These are phyloP conservation scores for Spilogale gracilis DNA, from an alignment of 2,113 vertebrate genomes.

Conservation along the genomic window DNA sequence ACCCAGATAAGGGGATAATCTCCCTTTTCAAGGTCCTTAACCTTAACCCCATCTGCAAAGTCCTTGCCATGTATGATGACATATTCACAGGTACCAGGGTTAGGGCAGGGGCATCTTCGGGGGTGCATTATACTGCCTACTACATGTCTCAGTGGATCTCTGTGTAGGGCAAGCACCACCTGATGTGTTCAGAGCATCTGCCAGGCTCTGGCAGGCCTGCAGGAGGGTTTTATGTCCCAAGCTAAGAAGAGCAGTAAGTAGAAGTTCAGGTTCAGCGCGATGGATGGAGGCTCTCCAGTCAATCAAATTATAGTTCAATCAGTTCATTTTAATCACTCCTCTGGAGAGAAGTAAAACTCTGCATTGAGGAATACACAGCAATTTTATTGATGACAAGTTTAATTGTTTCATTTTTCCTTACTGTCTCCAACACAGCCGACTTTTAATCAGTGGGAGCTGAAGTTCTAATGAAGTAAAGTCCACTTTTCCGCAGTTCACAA, in stretches of 20 bases:
- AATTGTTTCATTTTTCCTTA: slow-evolving; percentile 93
- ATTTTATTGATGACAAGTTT: slow-evolving; percentile 92
- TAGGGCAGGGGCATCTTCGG: not conserved
- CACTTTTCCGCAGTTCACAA: slow-evolving; percentile 90
- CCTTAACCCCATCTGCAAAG: not conserved
- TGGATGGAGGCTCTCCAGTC: slow-evolving; percentile 86
- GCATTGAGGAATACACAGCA: slow-evolving; percentile 88
- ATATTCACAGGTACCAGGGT: not conserved
- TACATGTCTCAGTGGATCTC: not conserved
- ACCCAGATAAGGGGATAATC: not conserved
- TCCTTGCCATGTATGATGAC: not conserved
- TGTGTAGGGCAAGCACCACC: not conserved
- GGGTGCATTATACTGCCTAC: not conserved
- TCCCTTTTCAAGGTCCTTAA: not conserved
- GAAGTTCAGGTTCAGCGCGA: slow-evolving; percentile 82
- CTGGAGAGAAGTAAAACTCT: slow-evolving; percentile 89
- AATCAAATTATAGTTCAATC: slow-evolving; percentile 91
- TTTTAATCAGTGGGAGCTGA: slow-evolving; percentile 92
- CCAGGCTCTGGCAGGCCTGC: slow-evolving; percentile 61
- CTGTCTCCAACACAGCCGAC: slow-evolving; percentile 88
- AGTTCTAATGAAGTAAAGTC: slow-evolving; percentile 92
- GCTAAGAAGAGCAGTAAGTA: slow-evolving; percentile 85
- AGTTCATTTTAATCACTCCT: slow-evolving; percentile 91
- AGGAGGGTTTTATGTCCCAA: slow-evolving; percentile 79
- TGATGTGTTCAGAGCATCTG: slow-evolving; percentile 47